Conservation (phyloP, 2,113 vertebrate species). For the Chascanopsetta lugubris region DNA sequence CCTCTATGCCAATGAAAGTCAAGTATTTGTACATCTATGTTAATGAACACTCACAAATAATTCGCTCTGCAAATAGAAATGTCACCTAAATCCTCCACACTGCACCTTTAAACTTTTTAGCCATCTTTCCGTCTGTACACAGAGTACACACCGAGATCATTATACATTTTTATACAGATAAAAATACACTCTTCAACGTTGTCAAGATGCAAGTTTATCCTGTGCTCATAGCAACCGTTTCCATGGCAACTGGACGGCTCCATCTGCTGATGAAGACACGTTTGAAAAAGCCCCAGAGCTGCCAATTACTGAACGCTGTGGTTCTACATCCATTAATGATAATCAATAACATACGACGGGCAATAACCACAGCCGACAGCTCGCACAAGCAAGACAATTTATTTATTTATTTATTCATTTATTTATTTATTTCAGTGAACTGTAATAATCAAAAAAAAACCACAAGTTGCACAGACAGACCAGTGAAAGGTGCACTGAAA, state of each 20-base stretch:
- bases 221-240: not conserved
- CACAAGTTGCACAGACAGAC: slow-evolving; percentile 61
- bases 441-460: slow-evolving; percentile 50
- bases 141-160: not conserved
- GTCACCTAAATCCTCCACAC: no score
- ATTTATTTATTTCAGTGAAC: slow-evolving; percentile 69
- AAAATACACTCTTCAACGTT: not conserved
- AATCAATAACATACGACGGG: not conserved
- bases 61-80: no score
- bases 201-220: not conserved
- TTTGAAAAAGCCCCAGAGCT: not conserved
- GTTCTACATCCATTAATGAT: not conserved
- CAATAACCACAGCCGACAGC: slow-evolving; percentile 10
- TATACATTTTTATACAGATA: not conserved
- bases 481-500: slow-evolving; percentile 48
- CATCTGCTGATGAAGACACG: not conserved
- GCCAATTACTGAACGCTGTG: not conserved
- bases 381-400: slow-evolving; percentile 53
- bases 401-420: slow-evolving; percentile 52
- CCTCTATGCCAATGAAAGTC: no score
- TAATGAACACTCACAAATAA: no score
- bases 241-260: not conserved
- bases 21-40: no score
- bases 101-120: no score
- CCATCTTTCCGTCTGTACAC: no score